These are phyloP conservation scores for Phoronis australis DNA, from an alignment of 2,888 invertebrate genomes.

Conservation along the genomic window DNA sequence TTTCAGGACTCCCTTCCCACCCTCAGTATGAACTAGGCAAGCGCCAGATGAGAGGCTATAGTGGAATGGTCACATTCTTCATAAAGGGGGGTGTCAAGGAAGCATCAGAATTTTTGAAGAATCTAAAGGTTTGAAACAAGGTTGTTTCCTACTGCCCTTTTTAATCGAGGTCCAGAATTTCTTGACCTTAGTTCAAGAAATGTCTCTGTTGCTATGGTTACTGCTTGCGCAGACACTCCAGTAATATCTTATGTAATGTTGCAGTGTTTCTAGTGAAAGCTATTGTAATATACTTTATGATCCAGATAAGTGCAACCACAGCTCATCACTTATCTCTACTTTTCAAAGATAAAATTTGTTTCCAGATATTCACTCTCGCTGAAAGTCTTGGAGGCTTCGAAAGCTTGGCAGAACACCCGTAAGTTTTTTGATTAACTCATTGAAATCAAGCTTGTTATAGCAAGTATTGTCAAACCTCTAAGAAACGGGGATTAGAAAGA, in stretches of 20 bases:
- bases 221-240: too few relatives aligned
- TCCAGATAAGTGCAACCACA: too few relatives aligned
- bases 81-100: conserved; percentile 47
- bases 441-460: too few relatives aligned
- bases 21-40: conserved; percentile 49
- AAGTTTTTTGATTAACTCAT: conserved; percentile 25
- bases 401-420: conserved; percentile 52
- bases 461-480: too few relatives aligned
- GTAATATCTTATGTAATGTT: too few relatives aligned
- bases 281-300: too few relatives aligned
- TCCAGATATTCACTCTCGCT: conserved; percentile 49
- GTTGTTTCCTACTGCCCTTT: conserved; percentile 9
- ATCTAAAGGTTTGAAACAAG: conserved; percentile 33
- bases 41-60: conserved; percentile 50
- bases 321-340: too few relatives aligned
- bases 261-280: too few relatives aligned
- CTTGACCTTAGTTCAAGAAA: neutral
- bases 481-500: neutral
- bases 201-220: neutral
- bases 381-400: conserved; percentile 54
- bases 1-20: conserved; percentile 42
- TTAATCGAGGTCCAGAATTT: neutral
- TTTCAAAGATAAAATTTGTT: too few relatives aligned
- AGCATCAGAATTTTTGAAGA: conserved; percentile 38
- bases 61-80: conserved; percentile 52